phyloP scores from a whole-genome alignment of 2,888 invertebrate genomes.

The Fissipunctia ypsillon region DNA sequence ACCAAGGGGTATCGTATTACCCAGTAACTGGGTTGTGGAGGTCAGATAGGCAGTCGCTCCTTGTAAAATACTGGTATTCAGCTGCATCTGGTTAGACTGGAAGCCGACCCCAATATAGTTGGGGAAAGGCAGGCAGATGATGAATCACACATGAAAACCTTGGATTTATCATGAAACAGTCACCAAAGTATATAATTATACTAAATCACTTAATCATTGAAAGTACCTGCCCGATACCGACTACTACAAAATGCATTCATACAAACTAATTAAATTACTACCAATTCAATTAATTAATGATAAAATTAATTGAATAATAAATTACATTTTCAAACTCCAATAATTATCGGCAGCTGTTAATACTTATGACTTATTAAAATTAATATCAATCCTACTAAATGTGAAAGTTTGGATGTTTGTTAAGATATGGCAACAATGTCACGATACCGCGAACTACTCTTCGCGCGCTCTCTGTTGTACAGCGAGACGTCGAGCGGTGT shows the following conservation, averaged over 20 bases:
- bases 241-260: neutral
- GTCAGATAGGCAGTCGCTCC: too few relatives aligned
- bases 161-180: neutral
- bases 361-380: slow-evolving; percentile 3
- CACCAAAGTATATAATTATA: neutral
- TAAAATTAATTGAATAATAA: slow-evolving; percentile 9
- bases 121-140: too few relatives aligned
- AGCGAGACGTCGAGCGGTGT: too few relatives aligned
- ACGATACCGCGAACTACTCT: too few relatives aligned
- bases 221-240: neutral
- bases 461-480: too few relatives aligned
- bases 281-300: neutral
- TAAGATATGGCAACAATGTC: too few relatives aligned
- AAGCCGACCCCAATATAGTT: too few relatives aligned
- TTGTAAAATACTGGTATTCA: too few relatives aligned
- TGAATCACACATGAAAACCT: neutral
- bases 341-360: slow-evolving; percentile 1
- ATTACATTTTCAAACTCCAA: neutral
- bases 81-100: too few relatives aligned
- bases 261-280: neutral
- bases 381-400: neutral
- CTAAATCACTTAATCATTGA: neutral
- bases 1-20: too few relatives aligned
- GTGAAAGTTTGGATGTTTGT: neutral
- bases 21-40: too few relatives aligned